These are phyloP conservation scores for Brachystomella parvula DNA, from an alignment of 1,140 invertebrate genomes.

Conservation along the genomic window DNA sequence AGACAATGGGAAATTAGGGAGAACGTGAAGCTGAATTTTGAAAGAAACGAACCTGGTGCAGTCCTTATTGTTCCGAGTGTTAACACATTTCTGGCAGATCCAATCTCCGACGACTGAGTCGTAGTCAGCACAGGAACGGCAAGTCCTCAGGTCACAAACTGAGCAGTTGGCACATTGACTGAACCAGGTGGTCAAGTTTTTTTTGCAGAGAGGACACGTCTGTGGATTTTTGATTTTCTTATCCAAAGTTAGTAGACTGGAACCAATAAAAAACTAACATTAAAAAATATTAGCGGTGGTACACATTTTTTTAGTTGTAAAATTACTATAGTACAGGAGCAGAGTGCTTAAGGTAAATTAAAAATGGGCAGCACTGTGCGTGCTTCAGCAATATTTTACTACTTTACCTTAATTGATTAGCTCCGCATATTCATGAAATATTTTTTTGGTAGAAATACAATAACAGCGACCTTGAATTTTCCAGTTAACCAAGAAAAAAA, in stretches of 20 bases:
- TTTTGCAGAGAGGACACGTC: not conserved
- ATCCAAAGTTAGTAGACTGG: not conserved
- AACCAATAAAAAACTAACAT: not conserved
- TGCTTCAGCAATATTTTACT: too few species aligned
- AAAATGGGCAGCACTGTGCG: too few species aligned
- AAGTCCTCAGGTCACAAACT: not conserved
- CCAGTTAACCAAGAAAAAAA: too few species aligned
- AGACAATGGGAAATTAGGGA: not conserved
- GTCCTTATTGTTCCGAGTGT: not conserved
- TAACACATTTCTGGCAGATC: not conserved
- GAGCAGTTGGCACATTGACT: not conserved
- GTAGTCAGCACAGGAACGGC: not conserved
- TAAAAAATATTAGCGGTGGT: too few species aligned
- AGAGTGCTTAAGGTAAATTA: too few species aligned
- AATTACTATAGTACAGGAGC: too few species aligned
- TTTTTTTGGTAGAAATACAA: too few species aligned
- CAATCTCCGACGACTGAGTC: slow-evolving; percentile 1
- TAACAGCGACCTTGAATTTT: too few species aligned
- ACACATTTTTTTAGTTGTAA: too few species aligned
- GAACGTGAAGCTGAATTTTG: not conserved
- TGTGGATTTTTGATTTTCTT: slow-evolving; percentile 3
- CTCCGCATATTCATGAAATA: too few species aligned
- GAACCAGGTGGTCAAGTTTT: slow-evolving; percentile 9
- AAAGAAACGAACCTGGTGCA: too few species aligned
- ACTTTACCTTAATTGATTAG: too few species aligned